Evolutionary conservation across 1,140 invertebrate genomes (phyloP).

Genomic region (Eumaeus atala): DNA sequence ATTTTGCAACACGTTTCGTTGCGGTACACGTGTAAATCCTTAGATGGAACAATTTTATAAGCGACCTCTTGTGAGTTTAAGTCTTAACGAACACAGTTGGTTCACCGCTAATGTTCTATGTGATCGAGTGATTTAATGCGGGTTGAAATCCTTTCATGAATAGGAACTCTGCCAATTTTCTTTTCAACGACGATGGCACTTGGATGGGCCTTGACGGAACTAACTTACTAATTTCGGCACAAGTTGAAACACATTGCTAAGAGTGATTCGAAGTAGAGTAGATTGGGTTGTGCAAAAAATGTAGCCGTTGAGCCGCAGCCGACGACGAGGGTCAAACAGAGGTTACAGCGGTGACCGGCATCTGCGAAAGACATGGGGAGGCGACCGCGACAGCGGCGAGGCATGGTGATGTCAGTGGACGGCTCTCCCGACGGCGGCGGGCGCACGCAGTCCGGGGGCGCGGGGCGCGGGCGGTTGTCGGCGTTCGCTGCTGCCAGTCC

Average conservation of each 20-base stretch:
- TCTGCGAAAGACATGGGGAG: slow-evolving; percentile 21
- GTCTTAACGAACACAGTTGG: background rate
- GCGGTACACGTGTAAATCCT: too few species aligned
- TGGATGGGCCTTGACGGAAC: background rate
- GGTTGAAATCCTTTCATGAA: background rate
- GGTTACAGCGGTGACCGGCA: slow-evolving; percentile 25
- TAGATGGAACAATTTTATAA: background rate
- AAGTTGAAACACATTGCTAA: too few species aligned
- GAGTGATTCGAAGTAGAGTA: background rate
- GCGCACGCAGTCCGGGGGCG: slow-evolving; percentile 47
- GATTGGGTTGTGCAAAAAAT: background rate
- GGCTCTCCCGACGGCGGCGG: slow-evolving; percentile 49
- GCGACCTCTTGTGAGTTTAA: background rate
- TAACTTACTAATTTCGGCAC: background rate
- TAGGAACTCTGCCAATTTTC: slow-evolving; percentile 2
- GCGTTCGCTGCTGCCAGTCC: slow-evolving; percentile 63
- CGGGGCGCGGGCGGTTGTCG: slow-evolving; percentile 48
- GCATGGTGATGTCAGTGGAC: slow-evolving; percentile 46
- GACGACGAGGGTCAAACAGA: slow-evolving; percentile 39
- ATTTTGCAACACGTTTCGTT: too few species aligned
- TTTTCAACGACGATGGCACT: slow-evolving; percentile 1
- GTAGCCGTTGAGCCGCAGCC: too few species aligned
- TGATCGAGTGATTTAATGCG: background rate
- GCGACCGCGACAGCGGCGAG: slow-evolving; percentile 29
- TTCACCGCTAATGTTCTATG: background rate